These are phyloP conservation scores for Paedocypris sp. DNA, from an alignment of 2,113 vertebrate species.

Conservation along the genomic window DNA sequence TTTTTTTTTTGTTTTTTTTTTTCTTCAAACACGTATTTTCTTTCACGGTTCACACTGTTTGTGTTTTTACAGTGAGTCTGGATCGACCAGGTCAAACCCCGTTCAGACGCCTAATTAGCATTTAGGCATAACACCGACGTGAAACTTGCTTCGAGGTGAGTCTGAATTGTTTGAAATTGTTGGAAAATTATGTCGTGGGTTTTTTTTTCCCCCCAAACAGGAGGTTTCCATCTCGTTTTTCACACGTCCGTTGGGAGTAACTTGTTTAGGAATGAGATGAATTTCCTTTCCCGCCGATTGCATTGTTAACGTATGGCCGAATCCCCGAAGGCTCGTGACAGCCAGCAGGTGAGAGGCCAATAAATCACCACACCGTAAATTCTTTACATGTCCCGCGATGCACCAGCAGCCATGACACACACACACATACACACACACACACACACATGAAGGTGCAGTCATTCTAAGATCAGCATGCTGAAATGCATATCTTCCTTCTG, in stretches of 20 bases:
- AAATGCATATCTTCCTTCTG: not conserved
- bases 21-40: too few species aligned
- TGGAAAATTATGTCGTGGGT: too few species aligned
- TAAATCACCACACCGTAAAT: conserved; percentile 13
- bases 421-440: too few species aligned
- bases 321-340: conserved; percentile 6
- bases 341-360: conserved; percentile 3
- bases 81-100: too few species aligned
- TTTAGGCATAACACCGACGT: too few species aligned
- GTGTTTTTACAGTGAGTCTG: too few species aligned
- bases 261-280: conserved; percentile 18
- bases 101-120: too few species aligned
- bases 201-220: not conserved
- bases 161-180: too few species aligned
- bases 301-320: conserved; percentile 2
- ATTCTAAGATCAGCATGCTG: not conserved
- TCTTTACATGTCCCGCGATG: not conserved
- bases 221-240: not conserved
- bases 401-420: not conserved
- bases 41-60: too few species aligned
- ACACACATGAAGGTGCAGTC: not conserved
- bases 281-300: not conserved
- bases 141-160: too few species aligned
- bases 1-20: too few species aligned
- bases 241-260: not conserved